Evolutionary conservation across 1,140 invertebrate genomes (phyloP).

Genomic region (Drosophila ambigua): DNA sequence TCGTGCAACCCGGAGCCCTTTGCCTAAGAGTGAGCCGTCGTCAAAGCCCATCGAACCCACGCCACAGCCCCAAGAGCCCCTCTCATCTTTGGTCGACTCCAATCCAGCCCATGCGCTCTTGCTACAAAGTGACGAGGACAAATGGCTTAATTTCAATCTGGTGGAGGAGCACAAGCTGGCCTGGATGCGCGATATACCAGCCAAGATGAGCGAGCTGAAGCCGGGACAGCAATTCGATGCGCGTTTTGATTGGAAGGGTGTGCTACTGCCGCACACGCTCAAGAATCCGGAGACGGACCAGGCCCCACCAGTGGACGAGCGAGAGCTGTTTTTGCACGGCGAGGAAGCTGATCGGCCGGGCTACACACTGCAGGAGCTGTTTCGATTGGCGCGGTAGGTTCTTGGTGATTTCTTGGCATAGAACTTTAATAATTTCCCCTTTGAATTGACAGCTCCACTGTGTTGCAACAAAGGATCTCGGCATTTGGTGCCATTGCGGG

Average conservation of each 20-base stretch:
- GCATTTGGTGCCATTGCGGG: constrained; percentile 91
- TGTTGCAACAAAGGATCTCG: constrained; percentile 91
- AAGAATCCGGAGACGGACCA: constrained; percentile 2
- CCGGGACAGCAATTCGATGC: constrained; percentile 88
- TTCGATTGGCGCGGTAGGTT: constrained; percentile 86
- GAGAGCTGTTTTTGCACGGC: constrained; percentile 94
- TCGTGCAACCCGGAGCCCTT: constrained; percentile 69
- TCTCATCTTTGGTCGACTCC: constrained; percentile 44
- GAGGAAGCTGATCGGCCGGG: constrained; percentile 95
- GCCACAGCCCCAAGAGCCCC: constrained; percentile 27
- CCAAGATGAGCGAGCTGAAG: constrained; percentile 80
- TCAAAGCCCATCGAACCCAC: constrained; percentile 4
- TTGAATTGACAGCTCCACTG: constrained; percentile 85
- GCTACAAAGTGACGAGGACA: constrained; percentile 86
- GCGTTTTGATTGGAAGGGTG: constrained; percentile 88
- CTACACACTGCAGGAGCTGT: constrained; percentile 94
- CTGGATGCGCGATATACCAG: constrained; percentile 91
- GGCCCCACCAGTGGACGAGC: constrained; percentile 86
- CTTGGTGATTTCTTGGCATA: too few species aligned
- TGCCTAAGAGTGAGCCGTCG: background rate
- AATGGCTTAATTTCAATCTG: constrained; percentile 92
- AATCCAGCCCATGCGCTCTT: constrained; percentile 86
- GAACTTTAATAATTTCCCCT: background rate
- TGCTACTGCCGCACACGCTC: constrained; percentile 87
- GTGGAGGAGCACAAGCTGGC: constrained; percentile 93